These are phyloP conservation scores for Bombyx mori DNA, from an alignment of 1,140 invertebrate species.

Conservation along the genomic window DNA sequence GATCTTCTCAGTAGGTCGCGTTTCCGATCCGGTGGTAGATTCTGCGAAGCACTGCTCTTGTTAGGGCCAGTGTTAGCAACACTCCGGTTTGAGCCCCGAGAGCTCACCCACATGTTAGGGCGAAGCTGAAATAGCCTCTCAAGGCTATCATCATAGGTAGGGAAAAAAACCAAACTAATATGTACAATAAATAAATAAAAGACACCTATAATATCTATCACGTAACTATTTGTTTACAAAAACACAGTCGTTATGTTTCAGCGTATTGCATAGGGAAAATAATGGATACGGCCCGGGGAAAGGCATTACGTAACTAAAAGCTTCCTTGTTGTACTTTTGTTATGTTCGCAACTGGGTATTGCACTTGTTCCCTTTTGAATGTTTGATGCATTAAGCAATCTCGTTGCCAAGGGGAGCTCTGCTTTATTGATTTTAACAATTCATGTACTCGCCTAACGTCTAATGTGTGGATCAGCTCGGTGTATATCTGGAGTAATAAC, in stretches of 20 bases:
- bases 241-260: background rate
- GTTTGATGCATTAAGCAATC: conserved; percentile 7
- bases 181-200: background rate
- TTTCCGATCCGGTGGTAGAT: no score
- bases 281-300: conserved; percentile 5
- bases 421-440: conserved; percentile 3
- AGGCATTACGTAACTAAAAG: conserved; percentile 9
- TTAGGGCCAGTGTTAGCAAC: no score
- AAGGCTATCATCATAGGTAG: no score
- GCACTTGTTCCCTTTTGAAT: conserved; percentile 9
- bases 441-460: background rate
- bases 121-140: no score
- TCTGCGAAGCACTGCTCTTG: no score
- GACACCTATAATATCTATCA: background rate
- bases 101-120: no score
- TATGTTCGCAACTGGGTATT: conserved; percentile 5
- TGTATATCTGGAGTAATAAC: no score
- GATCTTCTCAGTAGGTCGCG: no score
- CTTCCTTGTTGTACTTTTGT: conserved; percentile 6
- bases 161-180: no score
- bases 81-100: no score
- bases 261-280: background rate
- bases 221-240: background rate
- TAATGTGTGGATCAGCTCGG: no score
- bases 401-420: background rate